A percentile compares a stretch with the other conserved stretches of the same genome.
Evolutionary conservation across 2,797 vertebrate genomes (phyloP).

Genomic region (Argyrosomus regius): DNA sequence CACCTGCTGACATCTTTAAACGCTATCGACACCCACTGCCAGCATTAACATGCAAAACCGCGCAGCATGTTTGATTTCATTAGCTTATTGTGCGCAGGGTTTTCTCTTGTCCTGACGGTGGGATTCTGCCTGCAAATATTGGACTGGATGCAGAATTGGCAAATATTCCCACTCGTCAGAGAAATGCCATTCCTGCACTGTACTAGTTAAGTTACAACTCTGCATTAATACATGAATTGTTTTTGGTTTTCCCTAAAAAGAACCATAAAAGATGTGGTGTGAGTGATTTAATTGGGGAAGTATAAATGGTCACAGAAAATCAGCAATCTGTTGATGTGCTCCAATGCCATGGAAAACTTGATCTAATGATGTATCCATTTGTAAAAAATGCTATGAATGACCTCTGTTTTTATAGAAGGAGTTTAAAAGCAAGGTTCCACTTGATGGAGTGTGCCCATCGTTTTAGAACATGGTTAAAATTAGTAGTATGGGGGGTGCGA

Average conservation of each 20-base stretch:
- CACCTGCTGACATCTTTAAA: constrained; percentile 85
- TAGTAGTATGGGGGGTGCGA: neutral
- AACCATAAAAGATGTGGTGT: neutral
- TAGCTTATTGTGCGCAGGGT: constrained; percentile 76
- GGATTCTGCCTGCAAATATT: constrained; percentile 69
- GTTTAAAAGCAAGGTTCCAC: neutral
- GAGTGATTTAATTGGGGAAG: neutral
- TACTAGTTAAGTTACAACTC: neutral
- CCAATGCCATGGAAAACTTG: neutral
- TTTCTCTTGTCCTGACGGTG: constrained; percentile 63
- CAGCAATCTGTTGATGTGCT: neutral
- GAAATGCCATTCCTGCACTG: constrained; percentile 49
- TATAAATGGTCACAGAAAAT: neutral
- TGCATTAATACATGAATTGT: constrained; percentile 4
- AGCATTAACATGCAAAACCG: constrained; percentile 86
- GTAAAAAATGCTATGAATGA: neutral
- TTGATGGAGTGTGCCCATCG: too few species aligned
- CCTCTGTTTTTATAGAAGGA: neutral
- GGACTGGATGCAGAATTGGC: constrained; percentile 73
- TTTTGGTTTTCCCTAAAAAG: neutral
- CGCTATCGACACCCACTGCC: constrained; percentile 81
- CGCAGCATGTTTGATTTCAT: constrained; percentile 84
- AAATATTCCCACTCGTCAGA: constrained; percentile 65
- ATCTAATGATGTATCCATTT: neutral
- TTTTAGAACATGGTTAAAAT: neutral